Conservation (phyloP, 2,888 invertebrate species). For the Thysanoteuthis rhombus region DNA sequence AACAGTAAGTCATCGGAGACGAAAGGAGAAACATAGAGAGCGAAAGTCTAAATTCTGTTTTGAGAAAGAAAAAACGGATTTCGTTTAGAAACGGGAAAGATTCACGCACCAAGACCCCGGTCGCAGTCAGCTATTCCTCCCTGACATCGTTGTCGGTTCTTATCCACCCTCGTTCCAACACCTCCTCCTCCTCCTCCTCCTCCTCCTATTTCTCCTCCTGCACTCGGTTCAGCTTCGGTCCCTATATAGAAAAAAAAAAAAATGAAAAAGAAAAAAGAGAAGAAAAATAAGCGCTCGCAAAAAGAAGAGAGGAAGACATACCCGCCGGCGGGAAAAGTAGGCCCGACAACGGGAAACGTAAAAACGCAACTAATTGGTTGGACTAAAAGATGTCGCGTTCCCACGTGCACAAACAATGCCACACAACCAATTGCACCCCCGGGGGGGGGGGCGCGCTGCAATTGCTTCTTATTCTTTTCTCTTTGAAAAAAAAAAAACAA, state of each 20-base stretch:
- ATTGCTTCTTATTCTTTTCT: not conserved
- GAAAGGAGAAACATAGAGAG: too few species aligned
- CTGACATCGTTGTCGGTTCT: not conserved
- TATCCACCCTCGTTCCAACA: not conserved
- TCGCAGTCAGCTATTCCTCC: too few species aligned
- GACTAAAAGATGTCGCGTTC: not conserved
- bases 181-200: not conserved
- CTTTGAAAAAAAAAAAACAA: too few species aligned
- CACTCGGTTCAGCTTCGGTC: not conserved
- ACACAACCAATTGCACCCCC: conserved; percentile 12
- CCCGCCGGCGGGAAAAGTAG: not conserved
- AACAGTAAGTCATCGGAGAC: too few species aligned
- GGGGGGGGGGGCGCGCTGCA: too few species aligned
- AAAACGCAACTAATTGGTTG: not conserved
- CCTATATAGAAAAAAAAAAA: too few species aligned
- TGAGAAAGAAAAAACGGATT: too few species aligned
- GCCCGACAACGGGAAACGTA: not conserved
- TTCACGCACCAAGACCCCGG: too few species aligned
- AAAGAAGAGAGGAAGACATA: not conserved
- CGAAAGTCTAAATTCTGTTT: too few species aligned
- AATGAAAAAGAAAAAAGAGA: too few species aligned
- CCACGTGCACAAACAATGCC: conserved; percentile 12
- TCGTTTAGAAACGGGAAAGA: too few species aligned
- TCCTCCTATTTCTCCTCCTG: not conserved
- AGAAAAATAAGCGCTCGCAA: not conserved